Conservation (phyloP, 2,113 vertebrate species). For the Cyanoramphus novaezelandiae region DNA sequence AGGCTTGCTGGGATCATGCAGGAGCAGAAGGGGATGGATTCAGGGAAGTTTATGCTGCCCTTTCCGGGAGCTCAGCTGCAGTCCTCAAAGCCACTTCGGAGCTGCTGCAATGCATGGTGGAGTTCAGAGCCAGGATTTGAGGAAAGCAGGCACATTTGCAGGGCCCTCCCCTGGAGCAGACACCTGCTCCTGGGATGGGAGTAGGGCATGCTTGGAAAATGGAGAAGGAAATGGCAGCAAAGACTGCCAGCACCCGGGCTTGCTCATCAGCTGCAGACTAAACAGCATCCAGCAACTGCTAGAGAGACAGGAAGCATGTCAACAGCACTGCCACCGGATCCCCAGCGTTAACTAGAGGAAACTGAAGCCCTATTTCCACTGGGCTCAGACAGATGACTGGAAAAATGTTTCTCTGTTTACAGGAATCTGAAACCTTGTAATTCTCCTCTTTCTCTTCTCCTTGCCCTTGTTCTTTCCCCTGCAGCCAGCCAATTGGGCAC, state of each 20-base stretch:
- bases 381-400: conserved; percentile 41
- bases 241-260: neutral
- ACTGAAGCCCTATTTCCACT: conserved; percentile 61
- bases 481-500: neutral
- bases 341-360: neutral
- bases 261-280: neutral
- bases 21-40: neutral
- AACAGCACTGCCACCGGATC: conserved; percentile 56
- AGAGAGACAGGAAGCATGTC: conserved; percentile 6
- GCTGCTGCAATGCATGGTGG: neutral
- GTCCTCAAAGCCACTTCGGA: neutral
- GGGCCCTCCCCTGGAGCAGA: neutral
- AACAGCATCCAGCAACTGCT: neutral
- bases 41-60: neutral
- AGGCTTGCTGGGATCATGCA: neutral
- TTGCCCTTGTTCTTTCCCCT: neutral
- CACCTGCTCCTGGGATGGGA: neutral
- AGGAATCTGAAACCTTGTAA: conserved; percentile 67
- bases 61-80: neutral
- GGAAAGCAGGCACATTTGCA: neutral
- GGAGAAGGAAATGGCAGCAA: neutral
- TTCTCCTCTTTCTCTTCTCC: conserved; percentile 40
- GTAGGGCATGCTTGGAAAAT: neutral
- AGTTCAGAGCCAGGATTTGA: neutral
- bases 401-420: conserved; percentile 73